Conservation (phyloP, 2,113 vertebrate genomes). For the Pionites leucogaster region DNA sequence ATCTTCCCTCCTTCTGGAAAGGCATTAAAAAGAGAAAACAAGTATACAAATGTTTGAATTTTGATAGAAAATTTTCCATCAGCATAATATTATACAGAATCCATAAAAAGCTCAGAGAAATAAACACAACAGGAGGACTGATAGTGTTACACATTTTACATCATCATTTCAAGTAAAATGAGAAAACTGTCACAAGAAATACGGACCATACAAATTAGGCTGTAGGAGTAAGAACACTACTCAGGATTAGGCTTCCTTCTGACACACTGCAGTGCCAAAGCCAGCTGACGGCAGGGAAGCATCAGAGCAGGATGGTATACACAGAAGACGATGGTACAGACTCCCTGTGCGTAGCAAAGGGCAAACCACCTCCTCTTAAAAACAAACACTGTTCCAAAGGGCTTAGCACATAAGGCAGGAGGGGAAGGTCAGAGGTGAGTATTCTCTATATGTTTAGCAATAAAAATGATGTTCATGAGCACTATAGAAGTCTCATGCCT, state of each 20-base stretch:
- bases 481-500: not conserved
- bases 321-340: not conserved
- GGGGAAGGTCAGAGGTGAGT: not conserved
- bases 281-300: not conserved
- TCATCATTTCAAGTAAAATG: not conserved
- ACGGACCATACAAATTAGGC: not conserved
- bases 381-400: not conserved
- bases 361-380: not conserved
- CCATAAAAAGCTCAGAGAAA: not conserved
- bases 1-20: not conserved
- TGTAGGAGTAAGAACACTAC: not conserved
- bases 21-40: not conserved
- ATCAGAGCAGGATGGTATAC: not conserved
- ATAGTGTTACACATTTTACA: not conserved
- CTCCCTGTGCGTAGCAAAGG: not conserved
- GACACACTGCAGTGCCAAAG: not conserved
- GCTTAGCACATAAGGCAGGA: not conserved
- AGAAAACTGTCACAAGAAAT: not conserved
- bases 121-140: not conserved
- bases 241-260: not conserved
- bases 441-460: not conserved
- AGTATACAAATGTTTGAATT: not conserved
- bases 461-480: not conserved
- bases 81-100: not conserved
- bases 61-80: not conserved